Evolutionary conservation across 2,113 vertebrate genomes (phyloP).

Genomic region (Zingel zingel): DNA sequence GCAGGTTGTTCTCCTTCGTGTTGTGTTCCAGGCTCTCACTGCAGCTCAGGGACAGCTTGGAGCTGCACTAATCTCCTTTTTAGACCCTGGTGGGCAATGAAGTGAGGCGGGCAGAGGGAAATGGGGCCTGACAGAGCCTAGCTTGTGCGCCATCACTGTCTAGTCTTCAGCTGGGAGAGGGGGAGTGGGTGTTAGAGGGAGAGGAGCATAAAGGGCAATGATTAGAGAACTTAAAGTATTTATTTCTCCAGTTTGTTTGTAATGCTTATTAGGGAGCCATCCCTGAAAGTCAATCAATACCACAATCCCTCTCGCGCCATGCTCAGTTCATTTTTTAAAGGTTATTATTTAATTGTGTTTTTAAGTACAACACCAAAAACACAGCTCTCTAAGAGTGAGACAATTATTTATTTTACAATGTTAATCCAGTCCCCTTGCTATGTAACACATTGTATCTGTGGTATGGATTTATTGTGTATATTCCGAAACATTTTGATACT

Average conservation of each 20-base stretch:
- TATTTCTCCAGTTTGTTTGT: not conserved
- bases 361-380: not conserved
- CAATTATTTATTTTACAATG: too few relatives aligned
- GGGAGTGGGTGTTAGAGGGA: slow-evolving; percentile 18
- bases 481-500: not conserved
- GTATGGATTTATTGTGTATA: not conserved
- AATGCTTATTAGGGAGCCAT: not conserved
- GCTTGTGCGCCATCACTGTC: slow-evolving; percentile 44
- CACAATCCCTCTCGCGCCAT: too few relatives aligned
- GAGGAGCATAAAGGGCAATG: slow-evolving; percentile 20
- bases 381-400: not conserved
- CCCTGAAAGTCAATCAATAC: not conserved
- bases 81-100: slow-evolving; percentile 62
- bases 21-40: slow-evolving; percentile 36
- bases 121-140: slow-evolving; percentile 67
- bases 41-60: slow-evolving; percentile 65
- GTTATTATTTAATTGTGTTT: not conserved
- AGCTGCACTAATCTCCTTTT: slow-evolving; percentile 63
- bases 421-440: too few relatives aligned
- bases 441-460: not conserved
- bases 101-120: slow-evolving; percentile 65
- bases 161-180: slow-evolving; percentile 43
- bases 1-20: slow-evolving; percentile 42
- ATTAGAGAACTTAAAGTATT: slow-evolving; percentile 6
- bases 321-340: too few relatives aligned